Evolutionary conservation across 1,140 invertebrate species (phyloP).

Genomic region (Ctenoplectra terminalis): DNA sequence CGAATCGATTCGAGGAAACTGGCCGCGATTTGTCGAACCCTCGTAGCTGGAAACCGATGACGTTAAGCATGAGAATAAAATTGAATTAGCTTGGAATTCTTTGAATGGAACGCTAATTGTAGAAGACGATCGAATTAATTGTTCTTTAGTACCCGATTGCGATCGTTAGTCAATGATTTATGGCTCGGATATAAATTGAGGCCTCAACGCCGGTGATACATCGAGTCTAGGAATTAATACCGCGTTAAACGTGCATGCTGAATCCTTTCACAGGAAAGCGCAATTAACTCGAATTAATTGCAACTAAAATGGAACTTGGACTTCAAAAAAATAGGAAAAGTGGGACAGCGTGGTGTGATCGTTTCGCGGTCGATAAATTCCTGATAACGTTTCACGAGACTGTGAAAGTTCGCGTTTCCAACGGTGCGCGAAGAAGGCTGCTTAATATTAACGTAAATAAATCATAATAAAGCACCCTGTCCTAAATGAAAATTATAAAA

Average conservation of each 20-base stretch:
- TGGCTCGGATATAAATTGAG: background rate
- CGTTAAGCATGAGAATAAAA: background rate
- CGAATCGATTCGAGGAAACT: background rate
- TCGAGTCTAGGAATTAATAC: background rate
- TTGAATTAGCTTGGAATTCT: conserved; percentile 11
- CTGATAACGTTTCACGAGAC: background rate
- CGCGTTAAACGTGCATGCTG: background rate
- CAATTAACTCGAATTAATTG: no score
- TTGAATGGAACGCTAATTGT: background rate
- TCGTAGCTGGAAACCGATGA: background rate
- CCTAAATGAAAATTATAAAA: no score
- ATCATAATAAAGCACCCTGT: background rate
- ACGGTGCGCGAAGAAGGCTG: background rate
- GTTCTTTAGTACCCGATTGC: background rate
- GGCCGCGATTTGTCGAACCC: background rate
- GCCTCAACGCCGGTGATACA: background rate
- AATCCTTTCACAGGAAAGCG: background rate
- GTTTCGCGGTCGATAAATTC: background rate
- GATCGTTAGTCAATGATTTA: conserved; percentile 11
- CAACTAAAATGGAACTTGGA: background rate
- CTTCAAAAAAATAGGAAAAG: background rate
- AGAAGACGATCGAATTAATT: conserved; percentile 4
- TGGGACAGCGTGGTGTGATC: background rate
- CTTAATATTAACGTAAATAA: background rate
- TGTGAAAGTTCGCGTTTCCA: conserved; percentile 1